Evolutionary conservation across 2,888 invertebrate genomes (phyloP).

Genomic region (Drosophila paranaensis): DNA sequence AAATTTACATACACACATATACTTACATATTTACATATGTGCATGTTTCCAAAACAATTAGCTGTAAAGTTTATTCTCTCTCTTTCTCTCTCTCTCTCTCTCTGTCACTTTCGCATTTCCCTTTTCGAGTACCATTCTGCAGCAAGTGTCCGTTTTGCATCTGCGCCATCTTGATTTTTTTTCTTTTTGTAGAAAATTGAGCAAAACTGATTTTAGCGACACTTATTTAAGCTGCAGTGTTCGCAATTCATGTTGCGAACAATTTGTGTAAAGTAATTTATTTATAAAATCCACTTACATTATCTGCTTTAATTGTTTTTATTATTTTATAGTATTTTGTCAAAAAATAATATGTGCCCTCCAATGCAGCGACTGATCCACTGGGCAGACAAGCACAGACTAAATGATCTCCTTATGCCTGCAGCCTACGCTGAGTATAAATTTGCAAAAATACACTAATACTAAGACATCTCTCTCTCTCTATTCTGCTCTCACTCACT

Average conservation of each 20-base stretch:
- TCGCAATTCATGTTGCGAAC: too few species aligned
- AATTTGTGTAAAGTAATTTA: too few species aligned
- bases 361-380: not conserved
- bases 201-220: not conserved
- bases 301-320: too few species aligned
- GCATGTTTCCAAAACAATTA: not conserved
- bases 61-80: not conserved
- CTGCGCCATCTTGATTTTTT: not conserved
- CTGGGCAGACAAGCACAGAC: not conserved
- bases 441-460: not conserved
- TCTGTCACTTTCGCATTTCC: not conserved
- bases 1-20: not conserved
- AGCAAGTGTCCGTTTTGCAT: not conserved
- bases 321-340: not conserved
- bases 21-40: not conserved
- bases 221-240: not conserved
- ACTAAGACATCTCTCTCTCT: not conserved
- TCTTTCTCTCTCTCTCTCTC: not conserved
- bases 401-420: not conserved
- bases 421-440: not conserved
- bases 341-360: fast-evolving
- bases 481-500: not conserved
- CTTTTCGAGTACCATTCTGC: not conserved
- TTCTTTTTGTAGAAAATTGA: not conserved
- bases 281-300: too few species aligned